Evolutionary conservation across 2,888 invertebrate genomes (phyloP), one percentile per base, ranked within the genome.

Genomic region (Euplagia quadripunctaria): DNA sequence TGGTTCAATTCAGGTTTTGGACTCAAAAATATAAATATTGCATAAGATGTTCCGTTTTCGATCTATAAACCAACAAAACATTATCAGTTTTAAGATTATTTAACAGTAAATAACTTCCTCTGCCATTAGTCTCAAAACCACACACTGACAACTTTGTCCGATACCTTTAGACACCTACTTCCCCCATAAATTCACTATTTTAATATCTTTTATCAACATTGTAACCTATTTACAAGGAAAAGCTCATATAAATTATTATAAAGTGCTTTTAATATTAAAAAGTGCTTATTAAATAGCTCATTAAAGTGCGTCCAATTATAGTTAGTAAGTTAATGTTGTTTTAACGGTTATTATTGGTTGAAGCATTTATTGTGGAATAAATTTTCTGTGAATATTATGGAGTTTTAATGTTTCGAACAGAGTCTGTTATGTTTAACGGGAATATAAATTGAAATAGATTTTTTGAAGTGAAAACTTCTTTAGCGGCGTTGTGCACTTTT

Each of bases 331-430:
- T 74, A 75, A 75, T 72, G 74, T 64, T 63, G 68, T 52, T 51
- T 83, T 79, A 78, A 82, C 69, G 83, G 76, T 75, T 78, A 79
- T 75, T 75, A 75, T 73, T 70, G 42, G 69, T 74, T 70, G 67
- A 58, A 75, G 55, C 71, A 71, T 83, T 75, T 76, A 78, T 64
- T 49, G 58, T 65, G 52, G 49, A 64, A 76, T 79, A 77, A 65
- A 76, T 76, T 75, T 68, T 43, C 51, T 58, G 43, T 70, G 68
- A 72, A 70, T 66, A 69, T 79, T 71, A 65, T 67, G 71, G n/a
- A 61, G 66, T 71, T 82, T 76, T 79, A 75, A 74, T 73, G 49
- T 52, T 42, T 52, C 11, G 0, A 20, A 31, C 14, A 31, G 42
- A 43, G 12, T 68, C 52, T 70, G 20, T 51, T 46, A 51, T 43